Base-by-base conservation (phyloP, 2,888 invertebrate species). In the Notodonta dromedarius region DNA sequence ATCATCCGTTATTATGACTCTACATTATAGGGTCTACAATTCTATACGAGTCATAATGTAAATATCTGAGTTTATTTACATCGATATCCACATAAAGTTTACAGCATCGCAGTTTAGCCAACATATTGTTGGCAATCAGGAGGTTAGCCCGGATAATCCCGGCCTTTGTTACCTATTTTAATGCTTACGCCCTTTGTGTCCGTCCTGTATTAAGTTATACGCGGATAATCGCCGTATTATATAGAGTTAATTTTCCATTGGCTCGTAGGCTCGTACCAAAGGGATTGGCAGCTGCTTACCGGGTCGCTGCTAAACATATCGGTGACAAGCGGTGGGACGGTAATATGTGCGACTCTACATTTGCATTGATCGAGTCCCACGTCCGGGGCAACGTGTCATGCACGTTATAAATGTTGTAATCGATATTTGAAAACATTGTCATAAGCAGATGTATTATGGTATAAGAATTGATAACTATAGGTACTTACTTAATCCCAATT, bases 201-300 rank as follows among this genome's bases (percentile, higher is more conserved):
- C 82, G 86, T 78, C 85, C 85, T 89, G 90, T 91, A 93, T 93
- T 91, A 91, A 93, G 86, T 91, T 89, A 89, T 93, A 92, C 88
- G 88, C 90, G 89, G 91, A 91, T 93, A 93, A 93, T 93, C 93
- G 90, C 81, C 76, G 89, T 84, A 90, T 93, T 93, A 93, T 93
- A 80, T 83, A 74, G 89, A 89, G 89, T 91, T 93, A 91, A 92
- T 92, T 93, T 93, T 89, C 88, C 90, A 88, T 90, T 87, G 79
- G 85, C 80, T 76, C 75, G 80, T 80, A 79, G 79, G 84, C 80
- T 76, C 75, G 80, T 80, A 79, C 78, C 71, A 78, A 77, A 80
- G 82, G 81, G 83, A 84, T 84, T 83, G 80, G 86, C 92, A 92
- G 91, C 91, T 90, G 92, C 88, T 86, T 85, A 87, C 73, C 74